phyloP scores from a whole-genome alignment of 2,888 invertebrate genomes.

The Elegia similella region DNA sequence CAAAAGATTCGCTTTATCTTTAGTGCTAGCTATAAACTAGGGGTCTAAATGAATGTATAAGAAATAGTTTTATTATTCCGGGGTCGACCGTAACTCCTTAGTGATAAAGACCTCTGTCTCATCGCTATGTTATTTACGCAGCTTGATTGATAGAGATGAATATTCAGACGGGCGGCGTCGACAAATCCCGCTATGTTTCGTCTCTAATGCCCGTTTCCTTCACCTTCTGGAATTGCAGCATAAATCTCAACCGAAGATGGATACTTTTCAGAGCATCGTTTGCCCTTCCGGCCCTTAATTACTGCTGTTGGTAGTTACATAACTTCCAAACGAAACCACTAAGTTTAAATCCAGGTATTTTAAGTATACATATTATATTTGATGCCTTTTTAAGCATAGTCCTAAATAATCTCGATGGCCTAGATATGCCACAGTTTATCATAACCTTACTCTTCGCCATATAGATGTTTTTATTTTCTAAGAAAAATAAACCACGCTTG shows the following conservation, averaged over 20 bases:
- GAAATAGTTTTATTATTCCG: conserved; percentile 43
- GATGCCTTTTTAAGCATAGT: too few species aligned
- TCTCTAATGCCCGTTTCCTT: conserved; percentile 44
- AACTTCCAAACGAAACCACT: neutral
- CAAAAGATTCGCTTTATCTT: conserved; percentile 15
- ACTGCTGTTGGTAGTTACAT: neutral
- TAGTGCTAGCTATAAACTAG: conserved; percentile 15
- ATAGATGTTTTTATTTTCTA: too few species aligned
- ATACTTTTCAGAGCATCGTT: conserved; percentile 14
- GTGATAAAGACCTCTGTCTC: conserved; percentile 52
- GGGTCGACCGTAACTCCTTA: conserved; percentile 45
- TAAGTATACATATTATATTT: too few species aligned
- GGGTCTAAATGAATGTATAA: conserved; percentile 23
- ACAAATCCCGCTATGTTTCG: conserved; percentile 53
- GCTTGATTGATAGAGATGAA: conserved; percentile 69
- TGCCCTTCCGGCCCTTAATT: conserved; percentile 2
- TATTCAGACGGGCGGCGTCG: conserved; percentile 53
- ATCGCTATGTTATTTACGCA: conserved; percentile 56
- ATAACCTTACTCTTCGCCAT: too few species aligned
- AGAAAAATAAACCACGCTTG: too few species aligned
- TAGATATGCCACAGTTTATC: too few species aligned
- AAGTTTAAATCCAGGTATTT: too few species aligned
- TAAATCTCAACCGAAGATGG: conserved; percentile 50
- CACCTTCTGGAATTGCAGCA: conserved; percentile 58
- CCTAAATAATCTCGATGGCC: too few species aligned